These are phyloP conservation scores for Anisognathus igniventris DNA, from an alignment of 2,797 vertebrate species.

Conservation along the genomic window DNA sequence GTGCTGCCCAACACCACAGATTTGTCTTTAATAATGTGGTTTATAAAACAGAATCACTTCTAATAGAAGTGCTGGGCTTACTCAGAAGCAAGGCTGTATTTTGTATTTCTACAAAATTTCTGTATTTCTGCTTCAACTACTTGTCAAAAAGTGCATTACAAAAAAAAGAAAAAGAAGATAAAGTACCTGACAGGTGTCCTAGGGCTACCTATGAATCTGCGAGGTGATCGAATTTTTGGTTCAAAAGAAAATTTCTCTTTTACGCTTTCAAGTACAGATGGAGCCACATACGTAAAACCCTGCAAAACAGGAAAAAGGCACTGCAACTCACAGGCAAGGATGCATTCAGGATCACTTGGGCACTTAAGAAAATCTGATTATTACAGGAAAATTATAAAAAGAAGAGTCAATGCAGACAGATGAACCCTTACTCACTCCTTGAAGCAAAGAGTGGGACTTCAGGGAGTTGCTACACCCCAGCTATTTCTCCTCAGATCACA, in stretches of 20 bases:
- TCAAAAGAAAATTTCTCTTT: conserved; percentile 96
- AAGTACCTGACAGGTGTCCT: conserved; percentile 93
- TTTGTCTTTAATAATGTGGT: neutral
- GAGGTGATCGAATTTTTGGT: conserved; percentile 94
- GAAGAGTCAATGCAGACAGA: neutral
- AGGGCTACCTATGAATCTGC: conserved; percentile 94
- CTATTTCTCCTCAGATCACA: neutral
- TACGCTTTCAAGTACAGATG: conserved; percentile 95
- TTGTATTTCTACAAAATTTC: neutral
- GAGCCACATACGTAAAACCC: conserved; percentile 97
- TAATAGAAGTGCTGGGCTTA: neutral
- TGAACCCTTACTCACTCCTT: neutral
- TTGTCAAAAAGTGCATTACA: neutral
- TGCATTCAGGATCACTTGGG: neutral
- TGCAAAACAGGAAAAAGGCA: conserved; percentile 63
- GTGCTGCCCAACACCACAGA: neutral
- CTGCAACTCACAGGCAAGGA: neutral
- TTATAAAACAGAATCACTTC: neutral
- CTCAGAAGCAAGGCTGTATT: neutral
- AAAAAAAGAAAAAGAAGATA: neutral
- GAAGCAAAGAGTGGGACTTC: neutral
- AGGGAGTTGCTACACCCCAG: neutral
- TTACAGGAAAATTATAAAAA: neutral
- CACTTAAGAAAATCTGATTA: neutral
- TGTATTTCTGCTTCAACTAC: neutral